Base-by-base conservation (phyloP, 53 echinoderm and acorn worm genomes). In the Zoroaster sp. region DNA sequence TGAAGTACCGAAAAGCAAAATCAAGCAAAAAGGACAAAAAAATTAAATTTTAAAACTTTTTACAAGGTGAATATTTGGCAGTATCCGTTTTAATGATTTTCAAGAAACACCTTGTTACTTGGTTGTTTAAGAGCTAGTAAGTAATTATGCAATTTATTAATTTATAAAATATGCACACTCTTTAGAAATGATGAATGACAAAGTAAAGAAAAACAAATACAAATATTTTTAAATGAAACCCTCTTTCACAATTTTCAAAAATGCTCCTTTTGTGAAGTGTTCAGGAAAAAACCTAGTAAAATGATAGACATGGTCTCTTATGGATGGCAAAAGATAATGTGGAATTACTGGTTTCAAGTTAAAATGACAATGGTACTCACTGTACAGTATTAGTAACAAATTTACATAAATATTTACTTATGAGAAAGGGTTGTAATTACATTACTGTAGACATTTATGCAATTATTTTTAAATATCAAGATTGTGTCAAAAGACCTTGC, bases 301-400 rank as follows among this genome's bases (percentile, higher is more conserved):
- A 17, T 18, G 1, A 30, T 59, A 65, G 79, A 63, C 79, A 79
- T 79, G 79, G 79, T 59, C 59, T 79, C 28, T 7, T 15, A 7
- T 54, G 55, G 43, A 10, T 20, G 10, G 21, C 20, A 38, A 2
- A 79, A 39, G n/a, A n/a, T n/a, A 21, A 37, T 25, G 31, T 37
- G 38, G 59, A 78, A 36, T 54, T 53, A 36, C 54, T 75, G 75
- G 75, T 78, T 78, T 78, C 63, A 18, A 78, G 5, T 36, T 28
- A 33, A 35, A 37, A n/a, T n/a, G 46, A 52, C n/a, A 18, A 81
- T 65, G 81, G 81, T 81, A 81, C 81, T 81, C 81, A 40, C 28
- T 81, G 68, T 66, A 63, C 79, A 79, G 80, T 80, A 80, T 80
- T 80, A 65, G 13, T 80, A 37, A 8, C 11, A 59, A 78, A 59